Percentiles rank a stretch among this genome's conserved stretches.
phyloP scores from a whole-genome alignment of 2,797 vertebrate genomes.

The Nyctibius grandis region DNA sequence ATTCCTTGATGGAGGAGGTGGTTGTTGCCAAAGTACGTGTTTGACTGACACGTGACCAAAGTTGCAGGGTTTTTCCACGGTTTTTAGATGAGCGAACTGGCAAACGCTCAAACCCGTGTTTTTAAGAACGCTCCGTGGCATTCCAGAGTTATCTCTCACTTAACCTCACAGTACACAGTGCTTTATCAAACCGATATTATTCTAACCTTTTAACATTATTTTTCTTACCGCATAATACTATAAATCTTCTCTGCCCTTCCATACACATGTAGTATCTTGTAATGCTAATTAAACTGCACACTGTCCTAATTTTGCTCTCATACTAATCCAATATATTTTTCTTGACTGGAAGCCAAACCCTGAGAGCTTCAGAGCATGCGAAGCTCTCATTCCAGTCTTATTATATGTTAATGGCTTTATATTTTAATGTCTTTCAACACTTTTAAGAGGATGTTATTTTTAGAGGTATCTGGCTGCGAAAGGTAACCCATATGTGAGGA shows the following conservation, averaged over 20 bases:
- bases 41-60: background rate
- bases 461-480: conserved; percentile 36
- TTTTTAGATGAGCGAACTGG: background rate
- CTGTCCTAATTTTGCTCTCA: conserved; percentile 33
- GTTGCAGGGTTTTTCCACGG: background rate
- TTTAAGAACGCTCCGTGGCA: background rate
- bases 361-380: background rate
- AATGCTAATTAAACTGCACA: conserved; percentile 59
- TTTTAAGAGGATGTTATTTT: conserved; percentile 28
- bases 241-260: conserved; percentile 49
- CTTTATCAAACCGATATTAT: background rate
- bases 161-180: background rate
- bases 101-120: background rate
- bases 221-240: conserved; percentile 1
- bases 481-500: background rate
- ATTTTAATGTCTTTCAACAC: conserved; percentile 49
- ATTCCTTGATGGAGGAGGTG: background rate
- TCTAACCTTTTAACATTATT: conserved; percentile 35
- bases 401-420: conserved; percentile 39
- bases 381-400: background rate
- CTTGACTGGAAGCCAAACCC: conserved; percentile 55
- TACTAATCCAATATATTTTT: conserved; percentile 53
- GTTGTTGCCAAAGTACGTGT: background rate
- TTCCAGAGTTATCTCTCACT: background rate
- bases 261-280: conserved; percentile 61